Conservation (phyloP, 1,140 invertebrate species). For the Hycleus cichorii region DNA sequence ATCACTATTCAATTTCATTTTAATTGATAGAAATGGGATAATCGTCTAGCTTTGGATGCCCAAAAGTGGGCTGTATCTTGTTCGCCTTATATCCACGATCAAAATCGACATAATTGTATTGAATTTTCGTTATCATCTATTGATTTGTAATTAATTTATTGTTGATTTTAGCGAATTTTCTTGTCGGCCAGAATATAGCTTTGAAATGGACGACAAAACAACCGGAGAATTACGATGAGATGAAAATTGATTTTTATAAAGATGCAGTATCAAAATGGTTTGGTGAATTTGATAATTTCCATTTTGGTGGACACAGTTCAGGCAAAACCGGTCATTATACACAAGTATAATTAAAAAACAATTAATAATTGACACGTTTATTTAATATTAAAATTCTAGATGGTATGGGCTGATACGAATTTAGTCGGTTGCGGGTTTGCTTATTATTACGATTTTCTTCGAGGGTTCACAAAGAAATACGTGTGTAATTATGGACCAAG, state of each 20-base stretch:
- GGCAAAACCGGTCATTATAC: slow-evolving; percentile 75
- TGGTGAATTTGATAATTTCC: slow-evolving; percentile 67
- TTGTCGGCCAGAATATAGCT: slow-evolving; percentile 76
- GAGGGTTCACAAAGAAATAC: slow-evolving; percentile 72
- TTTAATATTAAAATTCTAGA: slow-evolving; percentile 38
- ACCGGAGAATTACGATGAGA: slow-evolving; percentile 48
- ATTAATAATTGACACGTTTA: too few relatives aligned
- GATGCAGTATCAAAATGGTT: slow-evolving; percentile 69
- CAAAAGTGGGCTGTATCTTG: slow-evolving; percentile 79
- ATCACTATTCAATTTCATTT: neutral
- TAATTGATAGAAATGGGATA: slow-evolving; percentile 68
- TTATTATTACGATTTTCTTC: slow-evolving; percentile 61
- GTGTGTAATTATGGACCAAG: slow-evolving; percentile 82
- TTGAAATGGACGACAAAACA: slow-evolving; percentile 68
- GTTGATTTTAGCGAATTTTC: slow-evolving; percentile 54
- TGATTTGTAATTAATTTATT: neutral
- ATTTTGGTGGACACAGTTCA: slow-evolving; percentile 50
- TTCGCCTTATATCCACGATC: slow-evolving; percentile 62
- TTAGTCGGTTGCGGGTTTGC: slow-evolving; percentile 74
- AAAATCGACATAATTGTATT: slow-evolving; percentile 40
- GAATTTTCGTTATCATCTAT: neutral
- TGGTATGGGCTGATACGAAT: slow-evolving; percentile 73
- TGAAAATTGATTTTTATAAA: slow-evolving; percentile 61
- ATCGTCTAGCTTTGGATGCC: slow-evolving; percentile 71
- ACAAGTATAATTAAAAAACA: slow-evolving; percentile 49